Evolutionary conservation across 2,113 vertebrate genomes (phyloP).

Genomic region (Takifugu bimaculatus): DNA sequence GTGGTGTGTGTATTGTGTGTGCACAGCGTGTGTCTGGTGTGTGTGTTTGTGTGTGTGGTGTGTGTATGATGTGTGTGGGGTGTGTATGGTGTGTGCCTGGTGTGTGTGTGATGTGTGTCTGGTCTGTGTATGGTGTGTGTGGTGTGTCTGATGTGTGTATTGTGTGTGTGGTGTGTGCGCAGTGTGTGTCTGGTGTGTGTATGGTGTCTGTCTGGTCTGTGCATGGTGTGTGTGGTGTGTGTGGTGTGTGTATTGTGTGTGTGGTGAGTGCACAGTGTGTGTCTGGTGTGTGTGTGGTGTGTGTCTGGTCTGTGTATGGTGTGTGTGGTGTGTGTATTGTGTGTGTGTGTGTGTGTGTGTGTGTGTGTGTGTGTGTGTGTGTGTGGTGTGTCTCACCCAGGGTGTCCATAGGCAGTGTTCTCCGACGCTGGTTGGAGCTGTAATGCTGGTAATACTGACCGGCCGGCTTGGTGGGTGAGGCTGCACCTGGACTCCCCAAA

Average conservation of each 20-base stretch:
- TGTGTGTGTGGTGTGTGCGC: too few species aligned
- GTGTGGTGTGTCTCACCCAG: constrained; percentile 79
- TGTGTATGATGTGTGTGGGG: background rate
- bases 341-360: background rate
- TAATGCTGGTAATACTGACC: constrained; percentile 94
- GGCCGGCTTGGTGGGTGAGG: constrained; percentile 88
- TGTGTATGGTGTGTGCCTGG: too few species aligned
- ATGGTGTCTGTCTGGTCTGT: too few species aligned
- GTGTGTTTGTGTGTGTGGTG: background rate
- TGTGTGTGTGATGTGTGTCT: too few species aligned
- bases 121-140: too few species aligned
- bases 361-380: constrained; percentile 3
- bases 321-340: background rate
- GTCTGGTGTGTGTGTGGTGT: too few species aligned
- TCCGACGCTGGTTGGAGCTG: constrained; percentile 86
- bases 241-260: background rate
- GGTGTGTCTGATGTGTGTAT: too few species aligned
- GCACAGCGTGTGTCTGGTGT: background rate
- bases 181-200: too few species aligned
- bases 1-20: background rate
- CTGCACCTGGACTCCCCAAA: constrained; percentile 87
- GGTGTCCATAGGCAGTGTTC: constrained; percentile 84
- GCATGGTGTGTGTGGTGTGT: too few species aligned
- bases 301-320: too few species aligned
- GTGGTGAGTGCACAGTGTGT: too few species aligned